Percentiles rank a stretch among this genome's conserved stretches.
Conservation (phyloP, 2,113 vertebrate species). For the Mohoua ochrocephala region DNA sequence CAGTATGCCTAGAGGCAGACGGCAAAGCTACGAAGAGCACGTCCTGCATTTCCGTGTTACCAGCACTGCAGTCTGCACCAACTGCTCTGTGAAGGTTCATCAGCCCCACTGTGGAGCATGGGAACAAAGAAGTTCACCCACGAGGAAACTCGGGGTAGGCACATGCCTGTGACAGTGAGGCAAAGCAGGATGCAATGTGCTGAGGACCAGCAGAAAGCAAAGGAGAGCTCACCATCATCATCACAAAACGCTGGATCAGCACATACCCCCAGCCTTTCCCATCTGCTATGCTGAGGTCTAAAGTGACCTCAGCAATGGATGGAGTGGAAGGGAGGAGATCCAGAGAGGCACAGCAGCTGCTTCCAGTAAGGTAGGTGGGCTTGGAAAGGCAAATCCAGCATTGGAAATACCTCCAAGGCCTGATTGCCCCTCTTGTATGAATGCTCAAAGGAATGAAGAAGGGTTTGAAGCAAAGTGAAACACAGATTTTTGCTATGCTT, state of each 20-base stretch:
- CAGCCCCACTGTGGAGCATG: not conserved
- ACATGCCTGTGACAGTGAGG: fast-evolving
- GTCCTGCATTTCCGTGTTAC: not conserved
- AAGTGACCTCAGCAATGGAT: not conserved
- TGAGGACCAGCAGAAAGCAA: not conserved
- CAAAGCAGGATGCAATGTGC: not conserved
- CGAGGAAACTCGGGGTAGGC: fast-evolving
- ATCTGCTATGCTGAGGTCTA: no score
- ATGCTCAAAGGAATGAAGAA: not conserved
- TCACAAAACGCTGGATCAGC: not conserved
- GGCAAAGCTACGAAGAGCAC: not conserved
- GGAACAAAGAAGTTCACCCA: not conserved
- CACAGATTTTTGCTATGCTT: not conserved
- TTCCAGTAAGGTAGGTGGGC: not conserved
- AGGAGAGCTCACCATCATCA: not conserved
- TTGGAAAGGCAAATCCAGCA: not conserved
- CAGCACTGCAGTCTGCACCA: not conserved
- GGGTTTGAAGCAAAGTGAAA: not conserved
- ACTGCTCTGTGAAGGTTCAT: not conserved
- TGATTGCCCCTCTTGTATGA: not conserved
- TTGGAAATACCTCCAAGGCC: not conserved
- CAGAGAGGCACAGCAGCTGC: not conserved
- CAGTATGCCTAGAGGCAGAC: not conserved
- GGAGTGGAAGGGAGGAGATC: not conserved
- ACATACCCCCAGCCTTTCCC: not conserved